These are phyloP conservation scores for Orientallactaga sibirica DNA, from an alignment of 2,797 vertebrate genomes.

Conservation along the genomic window DNA sequence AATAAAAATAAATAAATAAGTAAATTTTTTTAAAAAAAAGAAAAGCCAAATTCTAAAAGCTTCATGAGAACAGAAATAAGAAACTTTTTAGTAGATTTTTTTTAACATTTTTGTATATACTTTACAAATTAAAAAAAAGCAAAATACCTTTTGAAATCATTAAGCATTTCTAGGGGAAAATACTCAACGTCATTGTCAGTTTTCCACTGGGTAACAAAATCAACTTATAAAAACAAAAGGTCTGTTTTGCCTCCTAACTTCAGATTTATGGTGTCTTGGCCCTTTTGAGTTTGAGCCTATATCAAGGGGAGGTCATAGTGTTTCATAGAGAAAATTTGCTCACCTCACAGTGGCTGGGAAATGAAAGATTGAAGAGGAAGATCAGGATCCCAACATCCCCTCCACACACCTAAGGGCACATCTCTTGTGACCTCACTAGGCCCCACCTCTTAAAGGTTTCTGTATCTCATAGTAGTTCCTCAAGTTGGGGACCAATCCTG, in stretches of 20 bases:
- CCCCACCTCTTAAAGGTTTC: not conserved
- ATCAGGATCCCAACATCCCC: no score
- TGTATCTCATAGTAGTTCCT: not conserved
- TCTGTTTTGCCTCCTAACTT: not conserved
- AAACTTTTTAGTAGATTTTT: not conserved
- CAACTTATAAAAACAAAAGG: not conserved
- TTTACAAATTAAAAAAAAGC: constrained; percentile 47
- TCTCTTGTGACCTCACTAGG: not conserved
- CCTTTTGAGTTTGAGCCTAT: no score
- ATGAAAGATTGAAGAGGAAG: not conserved
- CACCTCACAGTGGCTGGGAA: not conserved
- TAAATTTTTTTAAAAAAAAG: not conserved
- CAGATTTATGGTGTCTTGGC: not conserved
- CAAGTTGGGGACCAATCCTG: not conserved
- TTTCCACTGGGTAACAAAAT: not conserved
- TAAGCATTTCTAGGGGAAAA: constrained; percentile 11
- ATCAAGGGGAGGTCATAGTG: not conserved
- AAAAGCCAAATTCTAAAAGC: not conserved
- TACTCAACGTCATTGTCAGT: not conserved
- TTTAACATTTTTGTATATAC: not conserved
- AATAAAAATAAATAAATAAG: no score
- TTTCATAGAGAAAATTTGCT: not conserved
- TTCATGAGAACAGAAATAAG: constrained; percentile 33
- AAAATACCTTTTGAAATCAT: constrained; percentile 15
- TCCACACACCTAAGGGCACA: not conserved